Percentiles rank a stretch among this genome's conserved stretches.
These are phyloP conservation scores for Ephialtes manifestator DNA, from an alignment of 2,888 invertebrate species.

Conservation along the genomic window DNA sequence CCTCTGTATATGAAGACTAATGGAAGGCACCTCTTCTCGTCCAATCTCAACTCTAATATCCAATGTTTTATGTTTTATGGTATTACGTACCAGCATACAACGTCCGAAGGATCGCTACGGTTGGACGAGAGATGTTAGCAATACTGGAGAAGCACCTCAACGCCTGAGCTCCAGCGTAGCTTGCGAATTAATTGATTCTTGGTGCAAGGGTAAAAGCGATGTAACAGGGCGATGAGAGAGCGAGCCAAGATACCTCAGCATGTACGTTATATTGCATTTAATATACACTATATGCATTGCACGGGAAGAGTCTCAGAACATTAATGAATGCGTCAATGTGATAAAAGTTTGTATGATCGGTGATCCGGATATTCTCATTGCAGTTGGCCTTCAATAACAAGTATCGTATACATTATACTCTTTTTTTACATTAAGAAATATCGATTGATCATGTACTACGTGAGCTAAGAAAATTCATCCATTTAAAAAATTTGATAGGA, in stretches of 20 bases:
- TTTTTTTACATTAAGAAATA: not conserved
- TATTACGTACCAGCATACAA: constrained; percentile 46
- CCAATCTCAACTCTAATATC: constrained; percentile 83
- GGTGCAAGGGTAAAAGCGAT: constrained; percentile 58
- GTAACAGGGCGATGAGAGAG: constrained; percentile 60
- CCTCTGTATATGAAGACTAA: constrained; percentile 63
- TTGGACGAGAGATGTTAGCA: constrained; percentile 47
- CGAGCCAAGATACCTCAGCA: constrained; percentile 49
- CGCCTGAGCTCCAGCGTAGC: constrained; percentile 44
- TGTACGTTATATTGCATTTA: constrained; percentile 38
- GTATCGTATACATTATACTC: not conserved
- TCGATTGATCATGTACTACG: constrained; percentile 8
- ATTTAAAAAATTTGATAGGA: not conserved
- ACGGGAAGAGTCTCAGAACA: constrained; percentile 9
- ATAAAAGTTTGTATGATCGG: constrained; percentile 43
- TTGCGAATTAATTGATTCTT: constrained; percentile 72
- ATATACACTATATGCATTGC: constrained; percentile 3
- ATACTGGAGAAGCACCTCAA: constrained; percentile 25
- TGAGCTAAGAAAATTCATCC: not conserved
- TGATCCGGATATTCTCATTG: constrained; percentile 24
- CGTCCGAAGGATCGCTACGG: constrained; percentile 32
- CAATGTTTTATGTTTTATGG: constrained; percentile 78
- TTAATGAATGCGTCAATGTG: constrained; percentile 46
- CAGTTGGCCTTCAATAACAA: constrained; percentile 16
- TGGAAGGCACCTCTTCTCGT: constrained; percentile 57